Conservation (phyloP, 2,888 invertebrate species). For the Sericinus montela region DNA sequence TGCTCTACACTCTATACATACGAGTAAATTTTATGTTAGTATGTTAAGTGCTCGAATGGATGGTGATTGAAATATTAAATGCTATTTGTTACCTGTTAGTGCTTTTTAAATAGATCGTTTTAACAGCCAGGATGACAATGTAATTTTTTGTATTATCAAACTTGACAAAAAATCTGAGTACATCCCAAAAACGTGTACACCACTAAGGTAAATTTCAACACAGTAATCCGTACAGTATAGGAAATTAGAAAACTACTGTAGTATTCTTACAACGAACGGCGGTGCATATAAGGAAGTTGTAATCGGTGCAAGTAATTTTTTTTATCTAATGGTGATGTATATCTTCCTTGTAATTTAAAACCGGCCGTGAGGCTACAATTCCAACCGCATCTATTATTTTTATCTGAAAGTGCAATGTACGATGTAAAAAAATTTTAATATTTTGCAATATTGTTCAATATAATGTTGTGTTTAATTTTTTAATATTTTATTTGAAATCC, state of each 20-base stretch:
- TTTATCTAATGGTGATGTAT: slow-evolving; percentile 35
- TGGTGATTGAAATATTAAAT: slow-evolving; percentile 5
- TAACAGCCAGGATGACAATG: slow-evolving; percentile 7
- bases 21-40: too few species aligned
- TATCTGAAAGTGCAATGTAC: slow-evolving; percentile 21
- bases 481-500: too few species aligned
- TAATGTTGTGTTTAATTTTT: background rate
- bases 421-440: slow-evolving; percentile 11
- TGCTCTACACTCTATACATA: too few species aligned
- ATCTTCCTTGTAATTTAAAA: slow-evolving; percentile 44
- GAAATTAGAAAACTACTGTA: background rate
- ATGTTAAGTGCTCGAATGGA: background rate
- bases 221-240: background rate
- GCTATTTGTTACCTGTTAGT: slow-evolving; percentile 8
- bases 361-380: slow-evolving; percentile 41
- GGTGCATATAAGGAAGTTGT: slow-evolving; percentile 13
- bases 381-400: slow-evolving; percentile 51
- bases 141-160: slow-evolving; percentile 8
- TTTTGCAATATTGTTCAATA: slow-evolving; percentile 4
- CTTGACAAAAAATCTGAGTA: slow-evolving; percentile 3
- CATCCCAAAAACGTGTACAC: slow-evolving; percentile 3
- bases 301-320: slow-evolving; percentile 13
- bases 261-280: background rate
- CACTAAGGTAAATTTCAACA: background rate
- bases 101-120: slow-evolving; percentile 9